phyloP scores from a whole-genome alignment of 2,888 invertebrate genomes.

The Molorchus minor region DNA sequence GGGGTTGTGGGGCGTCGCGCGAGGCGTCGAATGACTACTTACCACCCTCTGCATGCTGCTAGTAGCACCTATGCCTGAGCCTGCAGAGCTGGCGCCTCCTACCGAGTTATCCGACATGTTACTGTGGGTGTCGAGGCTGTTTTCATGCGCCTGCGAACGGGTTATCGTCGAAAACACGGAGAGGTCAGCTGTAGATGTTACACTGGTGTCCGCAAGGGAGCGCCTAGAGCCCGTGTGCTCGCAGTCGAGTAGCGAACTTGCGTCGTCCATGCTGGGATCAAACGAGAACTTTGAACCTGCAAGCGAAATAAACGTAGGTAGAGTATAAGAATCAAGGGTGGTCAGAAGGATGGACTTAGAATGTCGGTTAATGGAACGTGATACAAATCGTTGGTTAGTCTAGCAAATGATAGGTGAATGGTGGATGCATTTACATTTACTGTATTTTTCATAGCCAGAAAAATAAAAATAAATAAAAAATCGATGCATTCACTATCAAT shows the following conservation, averaged over 20 bases:
- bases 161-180: slow-evolving; percentile 80
- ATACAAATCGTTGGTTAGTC: slow-evolving; percentile 5
- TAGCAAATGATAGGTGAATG: slow-evolving; percentile 1
- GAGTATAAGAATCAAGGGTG: neutral
- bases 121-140: slow-evolving; percentile 80
- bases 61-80: slow-evolving; percentile 60
- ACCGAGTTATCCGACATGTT: slow-evolving; percentile 78
- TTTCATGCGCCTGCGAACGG: slow-evolving; percentile 77
- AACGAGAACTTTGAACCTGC: slow-evolving; percentile 72
- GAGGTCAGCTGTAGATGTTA: slow-evolving; percentile 84
- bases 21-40: slow-evolving; percentile 71
- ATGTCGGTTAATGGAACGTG: slow-evolving; percentile 1
- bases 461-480: too few relatives aligned
- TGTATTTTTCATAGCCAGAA: too few relatives aligned
- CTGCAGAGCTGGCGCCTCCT: slow-evolving; percentile 65
- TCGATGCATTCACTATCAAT: too few relatives aligned
- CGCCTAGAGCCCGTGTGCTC: slow-evolving; percentile 75
- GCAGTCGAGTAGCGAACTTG: slow-evolving; percentile 71
- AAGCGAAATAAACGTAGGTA: slow-evolving; percentile 40
- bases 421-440: too few relatives aligned
- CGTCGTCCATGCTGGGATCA: slow-evolving; percentile 74
- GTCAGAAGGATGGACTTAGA: neutral
- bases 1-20: slow-evolving; percentile 73
- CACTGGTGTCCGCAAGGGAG: slow-evolving; percentile 83
- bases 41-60: slow-evolving; percentile 65